These are phyloP conservation scores for Cephonodes hylas DNA, from an alignment of 2,888 invertebrate genomes.

Conservation along the genomic window DNA sequence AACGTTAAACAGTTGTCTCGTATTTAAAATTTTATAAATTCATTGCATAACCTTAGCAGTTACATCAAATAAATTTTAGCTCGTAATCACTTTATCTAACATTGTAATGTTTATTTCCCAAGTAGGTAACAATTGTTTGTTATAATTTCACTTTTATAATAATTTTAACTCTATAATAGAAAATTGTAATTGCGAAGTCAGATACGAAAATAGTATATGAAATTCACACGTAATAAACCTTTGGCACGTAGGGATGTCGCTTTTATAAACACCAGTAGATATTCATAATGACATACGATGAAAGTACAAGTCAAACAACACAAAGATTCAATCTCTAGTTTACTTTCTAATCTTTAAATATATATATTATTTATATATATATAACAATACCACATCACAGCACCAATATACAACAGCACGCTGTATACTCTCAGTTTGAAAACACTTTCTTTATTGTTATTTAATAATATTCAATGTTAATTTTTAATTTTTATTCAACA, in stretches of 20 bases:
- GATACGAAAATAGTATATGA: not conserved
- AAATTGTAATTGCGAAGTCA: not conserved
- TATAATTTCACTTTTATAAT: not conserved
- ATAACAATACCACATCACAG: conserved; percentile 68
- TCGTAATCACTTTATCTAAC: not conserved
- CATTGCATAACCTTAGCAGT: not conserved
- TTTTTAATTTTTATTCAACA: conserved; percentile 41
- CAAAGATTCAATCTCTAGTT: conserved; percentile 19
- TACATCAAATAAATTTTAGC: not conserved
- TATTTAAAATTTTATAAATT: not conserved
- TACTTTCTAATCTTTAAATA: conserved; percentile 14
- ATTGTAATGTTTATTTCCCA: not conserved
- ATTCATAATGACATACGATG: not conserved
- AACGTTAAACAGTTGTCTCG: too few species aligned
- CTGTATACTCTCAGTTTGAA: conserved; percentile 50
- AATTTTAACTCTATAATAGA: not conserved
- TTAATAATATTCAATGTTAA: conserved; percentile 32
- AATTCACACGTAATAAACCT: conserved; percentile 6
- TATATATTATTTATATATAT: conserved; percentile 34
- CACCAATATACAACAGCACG: conserved; percentile 55
- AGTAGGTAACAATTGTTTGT: not conserved
- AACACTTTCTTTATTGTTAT: conserved; percentile 43
- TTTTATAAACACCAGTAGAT: not conserved
- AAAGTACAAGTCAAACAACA: not conserved
- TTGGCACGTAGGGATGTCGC: conserved; percentile 1